Evolutionary conservation across 1,140 invertebrate species (phyloP), one percentile per base, ranked within the genome.

Genomic region (Drosophila burlai): DNA sequence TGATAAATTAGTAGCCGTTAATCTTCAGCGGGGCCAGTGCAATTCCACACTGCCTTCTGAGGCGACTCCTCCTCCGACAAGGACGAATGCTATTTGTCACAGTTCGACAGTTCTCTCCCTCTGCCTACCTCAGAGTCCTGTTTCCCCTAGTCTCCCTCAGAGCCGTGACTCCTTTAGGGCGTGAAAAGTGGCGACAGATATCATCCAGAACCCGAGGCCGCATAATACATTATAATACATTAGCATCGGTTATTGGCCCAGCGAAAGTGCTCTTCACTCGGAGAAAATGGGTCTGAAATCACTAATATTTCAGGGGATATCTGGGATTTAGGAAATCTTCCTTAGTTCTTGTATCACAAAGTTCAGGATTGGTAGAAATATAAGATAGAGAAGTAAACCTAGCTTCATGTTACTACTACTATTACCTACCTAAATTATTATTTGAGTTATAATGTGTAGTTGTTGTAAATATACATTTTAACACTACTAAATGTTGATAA

Each of bases 161-260:
- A 24, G 24, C 0, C 2, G 24, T 24, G 24, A 3, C 3, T 24
- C 24, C 24, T 24, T 24, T 24, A 24, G n/a, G 29, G 31, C 10
- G 36, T 21, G 46, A 55, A 50, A 21, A 47, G 31, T 10, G 43
- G 40, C 49, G 76, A 64, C 66, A 75, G 65, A 83, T 72, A 87
- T 87, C 83, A 83, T 72, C 89, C 83, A 83, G 81, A 87, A 36
- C 65, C 15, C 38, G 68, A 71, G 76, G 80, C 76, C 80, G 83
- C 69, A 87, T 83, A 80, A 89, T 84, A 89, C 84, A 77, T 78
- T 24, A 24, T 78, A 83, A 79, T 63, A 83, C 84, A 89, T 83
- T 87, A 83, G 84, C 80, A 76, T 78, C 77, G 69, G 84, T 84
- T 81, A 89, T 87, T 87, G 84, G 75, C 73, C 78, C 65, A 72